Evolutionary conservation across 2,113 vertebrate species (phyloP).

Genomic region (Terrapene triunguis): DNA sequence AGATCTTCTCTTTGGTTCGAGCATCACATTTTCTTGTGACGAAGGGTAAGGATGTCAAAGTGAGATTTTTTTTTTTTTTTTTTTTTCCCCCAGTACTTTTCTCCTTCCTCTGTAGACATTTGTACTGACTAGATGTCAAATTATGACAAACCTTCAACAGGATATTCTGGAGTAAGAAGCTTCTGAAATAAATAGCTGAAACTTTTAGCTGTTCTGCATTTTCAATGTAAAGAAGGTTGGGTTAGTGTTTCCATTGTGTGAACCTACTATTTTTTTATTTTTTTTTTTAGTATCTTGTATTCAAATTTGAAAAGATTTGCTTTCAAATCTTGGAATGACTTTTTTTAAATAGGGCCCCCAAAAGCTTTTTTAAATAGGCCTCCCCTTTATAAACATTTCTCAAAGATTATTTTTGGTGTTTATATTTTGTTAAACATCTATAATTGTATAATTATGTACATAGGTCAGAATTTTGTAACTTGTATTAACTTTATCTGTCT

Average conservation of each 20-base stretch:
- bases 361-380: no score
- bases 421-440: no score
- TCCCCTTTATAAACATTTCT: no score
- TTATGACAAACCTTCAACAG: background rate
- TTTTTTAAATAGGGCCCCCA: no score
- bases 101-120: background rate
- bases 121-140: background rate
- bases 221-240: background rate
- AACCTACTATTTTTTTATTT: background rate
- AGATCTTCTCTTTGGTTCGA: constrained; percentile 29
- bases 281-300: background rate
- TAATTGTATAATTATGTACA: no score
- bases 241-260: background rate
- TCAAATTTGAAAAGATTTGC: background rate
- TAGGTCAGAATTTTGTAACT: no score
- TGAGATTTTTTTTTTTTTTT: background rate
- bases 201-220: background rate
- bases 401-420: no score
- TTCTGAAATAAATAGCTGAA: background rate
- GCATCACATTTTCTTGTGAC: constrained; percentile 51
- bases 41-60: constrained; percentile 68
- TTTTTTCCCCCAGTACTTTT: background rate
- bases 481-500: no score
- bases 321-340: no score
- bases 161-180: background rate